A percentile compares a stretch with the other conserved stretches of the same genome.
Evolutionary conservation across 2,888 invertebrate genomes (phyloP).

Genomic region (Luperina testacea): DNA sequence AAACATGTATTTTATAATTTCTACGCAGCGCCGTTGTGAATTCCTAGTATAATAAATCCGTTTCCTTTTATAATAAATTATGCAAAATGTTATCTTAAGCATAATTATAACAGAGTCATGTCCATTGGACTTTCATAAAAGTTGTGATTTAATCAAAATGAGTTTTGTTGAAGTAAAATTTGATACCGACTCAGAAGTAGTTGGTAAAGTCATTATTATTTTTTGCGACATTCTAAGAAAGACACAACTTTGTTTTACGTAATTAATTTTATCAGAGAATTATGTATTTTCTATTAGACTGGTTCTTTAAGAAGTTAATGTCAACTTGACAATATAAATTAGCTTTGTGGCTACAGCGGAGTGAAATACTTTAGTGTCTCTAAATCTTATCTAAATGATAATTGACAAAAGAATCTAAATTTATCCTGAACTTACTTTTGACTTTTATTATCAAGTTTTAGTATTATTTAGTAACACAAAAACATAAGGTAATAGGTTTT

Average conservation of each 20-base stretch:
- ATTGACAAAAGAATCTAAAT: slow-evolving; percentile 25
- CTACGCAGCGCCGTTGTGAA: not conserved
- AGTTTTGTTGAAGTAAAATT: slow-evolving; percentile 22
- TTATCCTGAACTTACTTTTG: slow-evolving; percentile 20
- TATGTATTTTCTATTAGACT: slow-evolving; percentile 44
- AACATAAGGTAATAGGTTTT: not conserved
- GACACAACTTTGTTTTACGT: slow-evolving; percentile 21
- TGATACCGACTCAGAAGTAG: slow-evolving; percentile 35
- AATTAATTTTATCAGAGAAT: slow-evolving; percentile 26
- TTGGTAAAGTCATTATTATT: slow-evolving; percentile 34
- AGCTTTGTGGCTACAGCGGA: slow-evolving; percentile 18
- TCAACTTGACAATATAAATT: slow-evolving; percentile 50
- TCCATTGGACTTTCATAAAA: slow-evolving; percentile 1
- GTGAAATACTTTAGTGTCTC: slow-evolving; percentile 27
- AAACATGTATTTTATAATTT: slow-evolving; percentile 9
- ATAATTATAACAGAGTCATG: slow-evolving; percentile 6
- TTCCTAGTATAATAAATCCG: slow-evolving; percentile 3
- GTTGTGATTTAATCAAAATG: slow-evolving; percentile 11
- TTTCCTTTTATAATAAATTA: slow-evolving; percentile 16
- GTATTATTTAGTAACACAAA: not conserved
- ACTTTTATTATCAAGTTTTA: not conserved
- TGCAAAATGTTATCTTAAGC: not conserved
- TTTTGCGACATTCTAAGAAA: slow-evolving; percentile 38
- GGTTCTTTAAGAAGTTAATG: slow-evolving; percentile 21
- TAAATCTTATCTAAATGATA: slow-evolving; percentile 33